Base-by-base conservation (phyloP, 2,113 vertebrate species). In the Gobius niger region DNA sequence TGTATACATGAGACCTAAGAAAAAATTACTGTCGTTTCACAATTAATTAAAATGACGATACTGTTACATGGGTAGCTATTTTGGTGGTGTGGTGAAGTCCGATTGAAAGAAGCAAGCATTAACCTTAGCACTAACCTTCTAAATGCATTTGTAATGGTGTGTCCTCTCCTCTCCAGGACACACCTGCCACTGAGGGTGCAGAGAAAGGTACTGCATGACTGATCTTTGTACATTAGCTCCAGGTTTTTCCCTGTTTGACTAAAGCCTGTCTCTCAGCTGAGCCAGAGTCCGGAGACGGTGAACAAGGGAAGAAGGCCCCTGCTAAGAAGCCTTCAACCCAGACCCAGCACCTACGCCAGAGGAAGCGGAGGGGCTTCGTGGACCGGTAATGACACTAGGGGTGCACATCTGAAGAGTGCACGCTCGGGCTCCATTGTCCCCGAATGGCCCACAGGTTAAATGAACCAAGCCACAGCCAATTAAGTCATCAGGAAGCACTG, bases 301-400 rank as follows among this genome's bases (percentile, higher is more conserved):
- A 85, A 24, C 92, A 93, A 72, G 79, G 83, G 57, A 92, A 93
- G 64, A 90, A 80, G 68, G 93, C 91, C 47, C 94, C 91, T 15
- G 92, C 91, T 0, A 94, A 92, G 72, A 87, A 78, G 68, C 63
- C 41, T 16, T 62, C 73, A 0, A 1, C 61, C 24, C 88, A 78
- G 14, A 44, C 47, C 44, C 86, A 86, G 63, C 87, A 87, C 34
- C 91, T 76, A 42, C 69, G 66, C 19, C 69, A 88, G 1, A 94
- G 92, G 64, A 98, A 94, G 87, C 95, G 93, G 76, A 91, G 95
- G 66, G 95, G 96, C 41, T 96, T 98, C 91, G 92, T 96, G 44
- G 96, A 98, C 84, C 97, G 95, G 96, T 97, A 84, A 86, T 70
- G 9, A 9, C 5, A 46, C 50, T 70, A 34, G 5, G 24, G 24